Percentiles rank a stretch among this genome's conserved stretches.
These are phyloP conservation scores for Chelmon rostratus DNA, from an alignment of 2,797 vertebrate genomes.

Conservation along the genomic window DNA sequence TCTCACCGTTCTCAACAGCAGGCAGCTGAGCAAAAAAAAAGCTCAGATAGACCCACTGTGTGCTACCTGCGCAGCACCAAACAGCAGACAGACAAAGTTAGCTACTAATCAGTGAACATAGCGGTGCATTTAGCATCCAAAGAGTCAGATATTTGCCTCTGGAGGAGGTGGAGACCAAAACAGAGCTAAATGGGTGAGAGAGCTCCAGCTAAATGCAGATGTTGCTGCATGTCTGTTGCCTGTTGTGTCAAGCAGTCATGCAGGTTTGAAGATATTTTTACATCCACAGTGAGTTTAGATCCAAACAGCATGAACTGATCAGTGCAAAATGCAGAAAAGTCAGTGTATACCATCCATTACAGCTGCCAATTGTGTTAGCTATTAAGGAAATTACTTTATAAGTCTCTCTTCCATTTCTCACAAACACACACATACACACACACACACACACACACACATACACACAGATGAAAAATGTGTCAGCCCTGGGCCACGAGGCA, in stretches of 20 bases:
- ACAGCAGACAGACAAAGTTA: background rate
- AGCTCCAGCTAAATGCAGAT: too few species aligned
- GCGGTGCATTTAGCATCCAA: background rate
- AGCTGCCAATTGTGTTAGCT: too few species aligned
- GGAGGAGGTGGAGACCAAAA: background rate
- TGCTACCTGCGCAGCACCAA: background rate
- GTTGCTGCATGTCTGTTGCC: too few species aligned
- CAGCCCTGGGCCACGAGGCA: constrained; percentile 31
- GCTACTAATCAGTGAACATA: too few species aligned
- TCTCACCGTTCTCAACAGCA: background rate
- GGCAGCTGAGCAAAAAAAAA: background rate
- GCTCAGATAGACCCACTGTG: background rate
- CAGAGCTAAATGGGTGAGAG: background rate
- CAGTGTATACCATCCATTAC: too few species aligned
- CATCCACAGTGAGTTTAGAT: background rate
- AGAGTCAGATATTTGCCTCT: background rate
- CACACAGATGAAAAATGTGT: constrained; percentile 27
- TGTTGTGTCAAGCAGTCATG: too few species aligned
- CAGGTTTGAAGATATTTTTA: background rate
- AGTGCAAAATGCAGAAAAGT: too few species aligned
- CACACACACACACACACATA: constrained; percentile 34
- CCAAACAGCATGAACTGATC: background rate
- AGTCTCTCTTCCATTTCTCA: constrained; percentile 8
- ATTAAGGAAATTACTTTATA: background rate
- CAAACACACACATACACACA: constrained; percentile 42